phyloP scores from a whole-genome alignment of 2,113 vertebrate species.

The Syngnathus scovelli region DNA sequence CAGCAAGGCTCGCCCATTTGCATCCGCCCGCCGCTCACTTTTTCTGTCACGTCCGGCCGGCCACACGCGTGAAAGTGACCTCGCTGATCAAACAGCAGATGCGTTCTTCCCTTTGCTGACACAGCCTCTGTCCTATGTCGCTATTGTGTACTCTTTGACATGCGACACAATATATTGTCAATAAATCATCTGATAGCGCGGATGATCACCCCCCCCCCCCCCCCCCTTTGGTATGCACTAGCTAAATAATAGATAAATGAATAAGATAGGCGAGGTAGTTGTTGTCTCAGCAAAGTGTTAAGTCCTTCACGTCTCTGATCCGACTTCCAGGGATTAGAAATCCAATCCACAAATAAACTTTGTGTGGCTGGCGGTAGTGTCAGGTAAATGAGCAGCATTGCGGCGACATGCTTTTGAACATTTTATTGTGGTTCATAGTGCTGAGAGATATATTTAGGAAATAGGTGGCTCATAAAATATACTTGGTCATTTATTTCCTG shows the following conservation, averaged over 20 bases:
- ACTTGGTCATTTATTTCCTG: too few relatives aligned
- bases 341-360: background rate
- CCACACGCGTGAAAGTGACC: background rate
- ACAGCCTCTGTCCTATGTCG: background rate
- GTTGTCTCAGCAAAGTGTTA: background rate
- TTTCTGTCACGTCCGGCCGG: background rate
- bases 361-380: too few relatives aligned
- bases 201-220: background rate
- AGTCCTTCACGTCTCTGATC: background rate
- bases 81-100: background rate
- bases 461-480: too few relatives aligned
- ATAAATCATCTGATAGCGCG: background rate
- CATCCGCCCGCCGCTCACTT: background rate
- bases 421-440: too few relatives aligned
- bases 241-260: background rate
- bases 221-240: background rate
- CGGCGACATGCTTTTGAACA: too few relatives aligned
- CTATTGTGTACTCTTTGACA: slow-evolving; percentile 2
- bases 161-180: background rate
- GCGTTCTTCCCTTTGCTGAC: background rate
- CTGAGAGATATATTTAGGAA: too few relatives aligned
- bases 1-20: background rate
- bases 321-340: background rate
- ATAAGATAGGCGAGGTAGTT: background rate
- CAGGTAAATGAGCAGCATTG: too few relatives aligned